Evolutionary conservation across 1,140 invertebrate genomes (phyloP).

Genomic region (Leptestheria dahalacensis): DNA sequence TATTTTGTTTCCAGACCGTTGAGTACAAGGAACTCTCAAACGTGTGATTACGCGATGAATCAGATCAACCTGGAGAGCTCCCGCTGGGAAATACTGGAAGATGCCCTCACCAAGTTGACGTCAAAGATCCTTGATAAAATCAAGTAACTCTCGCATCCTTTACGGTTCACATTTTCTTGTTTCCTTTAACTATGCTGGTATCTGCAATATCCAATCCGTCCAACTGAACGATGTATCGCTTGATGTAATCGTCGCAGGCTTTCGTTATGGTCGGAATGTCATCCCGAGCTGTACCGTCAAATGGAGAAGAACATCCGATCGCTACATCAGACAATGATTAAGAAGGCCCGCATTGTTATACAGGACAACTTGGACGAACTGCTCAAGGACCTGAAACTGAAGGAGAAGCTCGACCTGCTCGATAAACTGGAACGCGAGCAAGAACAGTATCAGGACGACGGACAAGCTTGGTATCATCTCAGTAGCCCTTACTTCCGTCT

Average conservation of each 20-base stretch:
- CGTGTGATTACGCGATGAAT: no score
- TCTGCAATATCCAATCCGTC: no score
- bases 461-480: background rate
- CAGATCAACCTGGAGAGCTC: no score
- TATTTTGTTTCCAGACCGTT: no score
- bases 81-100: background rate
- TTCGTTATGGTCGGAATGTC: background rate
- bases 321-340: background rate
- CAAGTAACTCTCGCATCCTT: no score
- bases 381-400: background rate
- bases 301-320: background rate
- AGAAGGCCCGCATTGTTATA: background rate
- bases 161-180: no score
- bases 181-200: no score
- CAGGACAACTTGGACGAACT: background rate
- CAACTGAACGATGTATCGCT: no score
- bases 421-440: background rate
- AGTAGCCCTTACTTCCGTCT: no score
- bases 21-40: no score
- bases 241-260: no score
- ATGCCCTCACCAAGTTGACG: background rate
- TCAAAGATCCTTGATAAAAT: background rate
- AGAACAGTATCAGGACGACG: background rate
- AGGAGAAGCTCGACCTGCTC: background rate
- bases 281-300: background rate